Evolutionary conservation across 2,888 invertebrate species (phyloP).

Genomic region (Neelides folsomi): DNA sequence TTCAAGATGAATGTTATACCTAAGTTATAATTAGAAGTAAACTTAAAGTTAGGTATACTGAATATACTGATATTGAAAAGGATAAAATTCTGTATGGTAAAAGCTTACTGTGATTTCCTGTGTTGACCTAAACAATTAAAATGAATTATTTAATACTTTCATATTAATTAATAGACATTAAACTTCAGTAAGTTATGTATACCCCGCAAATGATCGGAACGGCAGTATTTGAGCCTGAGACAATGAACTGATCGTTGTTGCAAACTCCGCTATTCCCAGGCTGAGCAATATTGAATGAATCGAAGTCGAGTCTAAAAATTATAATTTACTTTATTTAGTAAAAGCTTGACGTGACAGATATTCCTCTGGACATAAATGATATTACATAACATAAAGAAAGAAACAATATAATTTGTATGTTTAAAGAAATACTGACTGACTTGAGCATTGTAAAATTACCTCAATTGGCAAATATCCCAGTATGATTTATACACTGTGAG

Average conservation of each 20-base stretch:
- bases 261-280: constrained; percentile 64
- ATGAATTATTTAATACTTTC: too few relatives aligned
- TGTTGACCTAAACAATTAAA: constrained; percentile 37
- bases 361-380: too few relatives aligned
- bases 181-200: too few relatives aligned
- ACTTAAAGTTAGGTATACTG: too few relatives aligned
- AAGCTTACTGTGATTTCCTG: constrained; percentile 65
- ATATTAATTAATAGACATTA: constrained; percentile 35
- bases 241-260: constrained; percentile 70
- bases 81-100: neutral
- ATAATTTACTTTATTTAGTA: neutral
- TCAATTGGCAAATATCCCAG: constrained; percentile 68
- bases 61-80: too few relatives aligned
- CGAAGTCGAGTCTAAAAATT: constrained; percentile 56
- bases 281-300: constrained; percentile 59
- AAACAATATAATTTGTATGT: too few relatives aligned
- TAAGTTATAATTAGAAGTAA: too few relatives aligned
- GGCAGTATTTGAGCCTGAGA: constrained; percentile 65
- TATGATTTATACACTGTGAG: constrained; percentile 63
- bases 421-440: too few relatives aligned
- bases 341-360: too few relatives aligned
- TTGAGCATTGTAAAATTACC: too few relatives aligned
- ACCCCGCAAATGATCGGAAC: constrained; percentile 61
- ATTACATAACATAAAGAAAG: too few relatives aligned
- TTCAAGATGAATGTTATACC: too few relatives aligned